Evolutionary conservation across 1,140 invertebrate species (phyloP).

Genomic region (Drosophila sproati): DNA sequence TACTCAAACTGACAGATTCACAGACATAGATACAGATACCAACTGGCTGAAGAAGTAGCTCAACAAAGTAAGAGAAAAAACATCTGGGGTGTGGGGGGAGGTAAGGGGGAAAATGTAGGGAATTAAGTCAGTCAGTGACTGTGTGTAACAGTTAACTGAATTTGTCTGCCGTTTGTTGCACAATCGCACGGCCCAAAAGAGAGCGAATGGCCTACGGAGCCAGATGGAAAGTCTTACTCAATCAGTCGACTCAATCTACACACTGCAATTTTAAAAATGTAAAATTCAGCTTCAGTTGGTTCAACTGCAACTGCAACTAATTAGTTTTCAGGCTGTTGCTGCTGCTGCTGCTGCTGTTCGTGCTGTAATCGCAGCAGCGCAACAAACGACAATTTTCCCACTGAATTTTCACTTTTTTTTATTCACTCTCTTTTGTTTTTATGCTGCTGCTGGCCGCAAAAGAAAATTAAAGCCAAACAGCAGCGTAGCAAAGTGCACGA

Average conservation of each 20-base stretch:
- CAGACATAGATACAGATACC: background rate
- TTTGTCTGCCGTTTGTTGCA: conserved; percentile 58
- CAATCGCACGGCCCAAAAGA: conserved; percentile 43
- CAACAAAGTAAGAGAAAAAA: conserved; percentile 13
- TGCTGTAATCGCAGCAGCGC: conserved; percentile 64
- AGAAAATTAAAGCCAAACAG: conserved; percentile 69
- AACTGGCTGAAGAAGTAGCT: background rate
- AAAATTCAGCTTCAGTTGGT: conserved; percentile 63
- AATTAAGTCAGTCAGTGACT: conserved; percentile 78
- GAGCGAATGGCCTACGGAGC: conserved; percentile 4
- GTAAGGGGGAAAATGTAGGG: conserved; percentile 64
- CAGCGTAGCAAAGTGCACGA: conserved; percentile 30
- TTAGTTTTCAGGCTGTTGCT: conserved; percentile 69
- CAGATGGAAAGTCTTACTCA: conserved; percentile 71
- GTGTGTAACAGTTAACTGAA: conserved; percentile 79
- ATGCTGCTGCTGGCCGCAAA: conserved; percentile 24
- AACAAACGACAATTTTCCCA: conserved; percentile 79
- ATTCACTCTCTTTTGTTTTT: conserved; percentile 46
- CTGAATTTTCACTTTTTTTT: conserved; percentile 74
- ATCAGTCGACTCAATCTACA: conserved; percentile 48
- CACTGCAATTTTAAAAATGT: conserved; percentile 53
- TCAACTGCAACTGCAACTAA: conserved; percentile 66
- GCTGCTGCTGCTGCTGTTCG: conserved; percentile 25
- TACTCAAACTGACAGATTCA: conserved; percentile 25
- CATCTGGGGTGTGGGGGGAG: conserved; percentile 19